Conservation (phyloP, 2,888 invertebrate species). For the Tuberolachnus salignus region DNA sequence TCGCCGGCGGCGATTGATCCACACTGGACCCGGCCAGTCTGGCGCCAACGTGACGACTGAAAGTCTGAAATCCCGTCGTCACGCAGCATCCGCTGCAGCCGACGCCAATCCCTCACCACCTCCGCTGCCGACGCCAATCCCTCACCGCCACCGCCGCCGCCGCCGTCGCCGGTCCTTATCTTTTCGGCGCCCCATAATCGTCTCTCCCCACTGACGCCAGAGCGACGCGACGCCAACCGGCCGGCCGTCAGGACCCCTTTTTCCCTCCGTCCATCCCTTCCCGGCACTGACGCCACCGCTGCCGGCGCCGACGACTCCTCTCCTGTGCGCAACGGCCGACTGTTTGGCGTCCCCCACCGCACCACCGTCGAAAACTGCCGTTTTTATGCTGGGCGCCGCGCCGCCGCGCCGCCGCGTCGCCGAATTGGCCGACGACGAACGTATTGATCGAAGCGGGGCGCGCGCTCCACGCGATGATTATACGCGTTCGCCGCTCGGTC, state of each 20-base stretch:
- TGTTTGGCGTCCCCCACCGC: neutral
- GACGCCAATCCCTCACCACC: slow-evolving; percentile 41
- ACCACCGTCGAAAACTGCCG: neutral
- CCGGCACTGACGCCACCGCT: neutral
- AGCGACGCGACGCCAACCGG: slow-evolving; percentile 37
- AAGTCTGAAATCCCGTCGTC: slow-evolving; percentile 54
- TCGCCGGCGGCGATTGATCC: slow-evolving; percentile 39
- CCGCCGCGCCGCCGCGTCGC: slow-evolving; percentile 7
- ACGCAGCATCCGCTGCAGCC: slow-evolving; percentile 40
- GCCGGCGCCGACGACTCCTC: neutral
- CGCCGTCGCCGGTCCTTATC: slow-evolving; percentile 46
- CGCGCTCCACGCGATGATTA: slow-evolving; percentile 25
- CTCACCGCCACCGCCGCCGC: slow-evolving; percentile 31
- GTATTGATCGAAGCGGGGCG: neutral
- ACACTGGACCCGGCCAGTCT: slow-evolving; percentile 55
- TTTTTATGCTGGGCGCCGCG: neutral
- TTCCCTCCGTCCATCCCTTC: neutral
- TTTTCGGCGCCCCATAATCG: slow-evolving; percentile 49
- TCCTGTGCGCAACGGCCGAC: neutral
- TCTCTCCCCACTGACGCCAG: slow-evolving; percentile 38
- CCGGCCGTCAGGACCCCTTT: slow-evolving; percentile 2
- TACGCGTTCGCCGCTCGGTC: slow-evolving; percentile 23
- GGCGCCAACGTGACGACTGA: slow-evolving; percentile 54
- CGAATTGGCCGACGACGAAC: slow-evolving; percentile 34
- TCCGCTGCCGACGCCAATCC: slow-evolving; percentile 16